phyloP scores from a whole-genome alignment of 2,888 invertebrate species.

The Sinodicranocentrus sp. region DNA sequence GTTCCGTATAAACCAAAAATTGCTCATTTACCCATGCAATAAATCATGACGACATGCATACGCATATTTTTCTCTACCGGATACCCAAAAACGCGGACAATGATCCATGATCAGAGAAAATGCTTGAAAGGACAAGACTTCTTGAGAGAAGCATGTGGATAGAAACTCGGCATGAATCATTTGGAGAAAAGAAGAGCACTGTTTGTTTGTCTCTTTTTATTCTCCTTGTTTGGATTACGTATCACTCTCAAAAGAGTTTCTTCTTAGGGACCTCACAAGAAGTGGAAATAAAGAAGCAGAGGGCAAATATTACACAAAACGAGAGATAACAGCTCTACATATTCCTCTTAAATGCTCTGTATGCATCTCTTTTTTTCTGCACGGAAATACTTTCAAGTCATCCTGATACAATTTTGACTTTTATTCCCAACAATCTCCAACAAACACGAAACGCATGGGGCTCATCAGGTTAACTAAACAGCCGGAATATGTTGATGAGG shows the following conservation, averaged over 20 bases:
- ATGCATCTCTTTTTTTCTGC: slow-evolving; percentile 23
- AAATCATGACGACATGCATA: background rate
- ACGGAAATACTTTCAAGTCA: slow-evolving; percentile 57
- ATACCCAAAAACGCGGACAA: too few species aligned
- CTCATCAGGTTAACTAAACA: too few species aligned
- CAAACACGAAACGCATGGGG: too few species aligned
- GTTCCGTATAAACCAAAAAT: slow-evolving; percentile 55
- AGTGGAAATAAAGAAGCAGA: slow-evolving; percentile 12
- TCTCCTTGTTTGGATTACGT: background rate
- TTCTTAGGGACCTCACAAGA: slow-evolving; percentile 58
- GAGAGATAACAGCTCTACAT: background rate
- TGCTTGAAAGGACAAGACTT: too few species aligned
- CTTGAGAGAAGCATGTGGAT: too few species aligned
- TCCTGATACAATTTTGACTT: slow-evolving; percentile 7
- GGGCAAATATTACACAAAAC: slow-evolving; percentile 49
- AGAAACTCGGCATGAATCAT: slow-evolving; percentile 59
- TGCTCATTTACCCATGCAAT: slow-evolving; percentile 25
- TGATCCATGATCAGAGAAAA: background rate
- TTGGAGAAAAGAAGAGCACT: slow-evolving; percentile 46
- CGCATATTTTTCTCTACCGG: too few species aligned
- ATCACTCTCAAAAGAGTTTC: background rate
- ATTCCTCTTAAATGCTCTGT: slow-evolving; percentile 29
- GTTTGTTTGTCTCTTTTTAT: slow-evolving; percentile 1
- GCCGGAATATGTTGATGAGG: too few species aligned
- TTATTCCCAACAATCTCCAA: too few species aligned